Base-by-base conservation (phyloP, 2,888 invertebrate species). In the Gisinianus flammeolus region DNA sequence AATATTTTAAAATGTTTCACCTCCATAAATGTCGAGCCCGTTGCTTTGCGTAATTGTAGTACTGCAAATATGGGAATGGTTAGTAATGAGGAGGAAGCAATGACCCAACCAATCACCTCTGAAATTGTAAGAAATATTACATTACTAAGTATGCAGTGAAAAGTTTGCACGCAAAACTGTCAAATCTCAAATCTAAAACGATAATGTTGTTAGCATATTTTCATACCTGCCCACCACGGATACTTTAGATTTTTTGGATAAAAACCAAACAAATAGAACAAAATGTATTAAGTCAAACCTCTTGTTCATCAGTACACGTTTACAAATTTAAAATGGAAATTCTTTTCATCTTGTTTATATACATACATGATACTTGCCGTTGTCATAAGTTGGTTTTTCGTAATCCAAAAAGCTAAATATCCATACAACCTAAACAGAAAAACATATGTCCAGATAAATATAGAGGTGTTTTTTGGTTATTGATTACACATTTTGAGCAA, bases 321-420 rank as follows among this genome's bases (percentile, higher is more conserved):
- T n/a, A n/a, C n/a, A n/a, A n/a, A n/a, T n/a, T n/a, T n/a, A n/a
- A n/a, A n/a, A n/a, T n/a, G n/a, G n/a, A n/a, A n/a, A n/a, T n/a
- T n/a, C n/a, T n/a, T n/a, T n/a, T n/a, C n/a, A n/a, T n/a, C n/a
- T n/a, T n/a, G n/a, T n/a, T n/a, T n/a, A n/a, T n/a, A n/a, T n/a
- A n/a, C n/a, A n/a, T n/a, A n/a, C n/a, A n/a, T n/a, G n/a, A n/a
- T n/a, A n/a, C 77, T 89, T 89, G 79, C 93, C 94, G 85, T 93
- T 93, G 83, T 93, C 92, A 87, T 95, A 94, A 35, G 92, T 92
- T 12, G 95, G 94, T 67, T 93, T 92, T 85, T 92, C 91, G 87
- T 96, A 96, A 88, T 95, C 95, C 77, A 95, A 92, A 86, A 96
- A 89, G 85, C 94, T 93, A 85, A 95, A 93, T 77, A 96, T 91